phyloP scores from a whole-genome alignment of 2,888 invertebrate species.

The Mythimna vitellina region DNA sequence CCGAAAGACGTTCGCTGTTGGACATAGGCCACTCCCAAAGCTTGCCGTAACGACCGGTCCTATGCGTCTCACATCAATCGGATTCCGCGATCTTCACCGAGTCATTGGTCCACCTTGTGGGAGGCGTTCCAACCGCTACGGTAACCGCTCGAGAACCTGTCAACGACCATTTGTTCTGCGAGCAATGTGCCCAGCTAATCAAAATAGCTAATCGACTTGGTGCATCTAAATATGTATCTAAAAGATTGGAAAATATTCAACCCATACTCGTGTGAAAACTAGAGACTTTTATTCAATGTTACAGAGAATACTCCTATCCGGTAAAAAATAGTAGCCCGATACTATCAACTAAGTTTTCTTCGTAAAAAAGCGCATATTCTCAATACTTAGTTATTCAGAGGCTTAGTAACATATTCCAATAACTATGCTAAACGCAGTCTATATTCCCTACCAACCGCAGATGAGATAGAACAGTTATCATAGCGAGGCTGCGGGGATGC shows the following conservation, averaged over 20 bases:
- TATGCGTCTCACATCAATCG: no score
- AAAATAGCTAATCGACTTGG: no score
- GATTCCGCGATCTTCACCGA: no score
- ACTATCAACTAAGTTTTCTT: background rate
- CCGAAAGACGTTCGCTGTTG: no score
- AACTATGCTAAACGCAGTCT: conserved; percentile 48
- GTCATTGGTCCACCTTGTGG: no score
- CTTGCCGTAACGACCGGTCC: no score
- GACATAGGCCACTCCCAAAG: no score
- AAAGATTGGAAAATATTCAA: background rate
- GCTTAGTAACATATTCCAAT: conserved; percentile 23
- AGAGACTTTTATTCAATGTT: background rate
- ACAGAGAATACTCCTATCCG: background rate
- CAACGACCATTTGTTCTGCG: no score
- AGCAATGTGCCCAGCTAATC: no score
- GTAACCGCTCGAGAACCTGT: no score
- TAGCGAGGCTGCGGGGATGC: background rate
- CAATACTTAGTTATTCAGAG: conserved; percentile 25
- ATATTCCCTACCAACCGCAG: background rate
- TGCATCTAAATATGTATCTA: no score
- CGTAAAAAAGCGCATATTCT: background rate
- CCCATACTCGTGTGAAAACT: background rate
- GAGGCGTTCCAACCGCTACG: no score
- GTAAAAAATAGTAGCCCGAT: background rate
- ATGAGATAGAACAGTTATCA: conserved; percentile 2